Evolutionary conservation across 2,797 vertebrate genomes (phyloP), one percentile per base, ranked within the genome.

Genomic region (Rhincodon typus): DNA sequence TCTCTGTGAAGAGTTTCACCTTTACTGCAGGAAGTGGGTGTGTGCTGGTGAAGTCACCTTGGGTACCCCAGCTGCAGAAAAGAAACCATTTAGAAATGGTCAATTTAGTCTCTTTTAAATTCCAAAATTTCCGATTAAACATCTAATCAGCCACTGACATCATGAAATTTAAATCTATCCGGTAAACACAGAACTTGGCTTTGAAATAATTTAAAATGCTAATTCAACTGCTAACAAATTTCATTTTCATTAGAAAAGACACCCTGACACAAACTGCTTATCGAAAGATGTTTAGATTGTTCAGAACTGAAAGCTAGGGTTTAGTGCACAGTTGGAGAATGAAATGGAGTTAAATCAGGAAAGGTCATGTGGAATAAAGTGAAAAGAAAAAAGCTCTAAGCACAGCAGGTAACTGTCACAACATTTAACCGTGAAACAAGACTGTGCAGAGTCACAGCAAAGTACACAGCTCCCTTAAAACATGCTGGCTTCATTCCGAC

Each of bases 1-100:
- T 99, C 97, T 99, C 99, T 0, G 99, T 99, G 96, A 99, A 99
- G 95, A 99, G 98, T 97, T 99, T 99, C 97, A 99, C 99, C 97
- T 99, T 99, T 96, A 99, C 99, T 13, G 98, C 99, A 42, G 99
- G 99, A 95, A 99, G 98, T 0, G 99, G 99, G 0, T 99, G 99
- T 12, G 99, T 99, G 21, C 99, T 99, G 0, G 98, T 98, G 97
- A 99, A 99, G 97, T 99, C 99, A 66, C 99, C 99, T 97, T 99
- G 99, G 96, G 99, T 99, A 19, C 99, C 99, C 99, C 99, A 99
- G 93, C 99, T 99, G 98, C 4, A 77, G 70, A 77, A 53, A n/a
- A 53, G 25, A 77, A 77, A 57, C 70, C 25, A 77, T 50, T 74
- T 77, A 77, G 94, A 77, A 77, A 50, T n/a, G 27, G 7, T 53